Conservation (phyloP, 2,797 vertebrate species). For the Chelonia mydas region DNA sequence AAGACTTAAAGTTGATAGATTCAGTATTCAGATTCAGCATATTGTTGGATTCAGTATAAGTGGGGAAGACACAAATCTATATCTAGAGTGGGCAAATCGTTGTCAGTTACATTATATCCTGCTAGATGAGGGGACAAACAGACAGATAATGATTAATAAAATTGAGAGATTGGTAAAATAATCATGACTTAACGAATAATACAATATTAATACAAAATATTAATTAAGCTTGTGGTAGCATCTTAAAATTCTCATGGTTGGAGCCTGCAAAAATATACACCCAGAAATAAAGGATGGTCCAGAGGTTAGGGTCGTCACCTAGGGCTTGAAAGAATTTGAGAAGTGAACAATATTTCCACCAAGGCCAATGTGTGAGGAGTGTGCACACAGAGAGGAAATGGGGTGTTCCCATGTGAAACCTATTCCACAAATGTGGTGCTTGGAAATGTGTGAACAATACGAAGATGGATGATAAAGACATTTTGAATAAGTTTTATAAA, state of each 20-base stretch:
- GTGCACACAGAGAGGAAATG: background rate
- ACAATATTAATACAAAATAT: background rate
- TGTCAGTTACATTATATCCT: background rate
- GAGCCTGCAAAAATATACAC: background rate
- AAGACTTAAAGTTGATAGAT: background rate
- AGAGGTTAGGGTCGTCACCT: background rate
- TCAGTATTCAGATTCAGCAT: no score
- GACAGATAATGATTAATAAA: background rate
- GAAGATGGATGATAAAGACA: background rate
- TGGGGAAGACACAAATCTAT: background rate
- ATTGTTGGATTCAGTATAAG: background rate
- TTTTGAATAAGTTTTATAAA: background rate
- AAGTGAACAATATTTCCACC: background rate
- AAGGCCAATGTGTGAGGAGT: background rate
- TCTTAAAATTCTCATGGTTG: background rate
- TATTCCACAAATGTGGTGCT: background rate
- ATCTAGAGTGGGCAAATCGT: background rate
- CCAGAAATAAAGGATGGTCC: background rate
- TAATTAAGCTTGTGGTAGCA: background rate
- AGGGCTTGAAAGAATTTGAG: background rate
- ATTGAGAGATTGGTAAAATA: background rate
- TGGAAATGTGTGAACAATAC: background rate
- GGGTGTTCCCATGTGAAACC: background rate
- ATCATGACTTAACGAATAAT: background rate
- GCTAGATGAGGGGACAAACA: slow-evolving; percentile 4